These are phyloP conservation scores for Microcebus tavaratra DNA, from an alignment of 2,113 vertebrate genomes.

Conservation along the genomic window DNA sequence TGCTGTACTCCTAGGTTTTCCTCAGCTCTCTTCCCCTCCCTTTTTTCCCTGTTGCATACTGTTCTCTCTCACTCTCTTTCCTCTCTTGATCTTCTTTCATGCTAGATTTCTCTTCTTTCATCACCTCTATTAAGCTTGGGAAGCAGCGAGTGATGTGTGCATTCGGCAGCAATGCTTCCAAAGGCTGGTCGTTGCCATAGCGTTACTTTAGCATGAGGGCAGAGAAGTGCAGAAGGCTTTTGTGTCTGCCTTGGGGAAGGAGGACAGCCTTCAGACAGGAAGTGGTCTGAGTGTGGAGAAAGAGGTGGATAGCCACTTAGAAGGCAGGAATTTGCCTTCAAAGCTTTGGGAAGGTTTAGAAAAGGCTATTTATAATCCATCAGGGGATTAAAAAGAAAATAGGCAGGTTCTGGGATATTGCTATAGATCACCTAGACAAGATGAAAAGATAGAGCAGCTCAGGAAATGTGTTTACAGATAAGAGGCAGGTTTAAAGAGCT, in stretches of 20 bases:
- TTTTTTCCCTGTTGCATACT: background rate
- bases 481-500: slow-evolving; percentile 62
- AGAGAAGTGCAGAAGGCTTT: background rate
- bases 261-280: background rate
- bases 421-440: slow-evolving; percentile 68
- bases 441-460: slow-evolving; percentile 59
- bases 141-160: background rate
- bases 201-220: background rate
- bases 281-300: background rate
- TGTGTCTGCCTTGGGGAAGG: background rate
- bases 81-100: background rate
- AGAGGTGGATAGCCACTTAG: background rate
- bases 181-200: background rate
- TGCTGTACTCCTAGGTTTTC: background rate
- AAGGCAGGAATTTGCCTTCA: slow-evolving; percentile 42
- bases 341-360: slow-evolving; percentile 28
- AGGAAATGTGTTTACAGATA: slow-evolving; percentile 75
- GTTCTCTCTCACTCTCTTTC: background rate
- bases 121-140: background rate
- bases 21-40: background rate
- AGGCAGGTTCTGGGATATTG: slow-evolving; percentile 64
- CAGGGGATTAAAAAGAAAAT: slow-evolving; percentile 63
- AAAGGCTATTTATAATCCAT: slow-evolving; percentile 67
- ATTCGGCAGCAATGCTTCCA: rapidly evolving
- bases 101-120: background rate